Percentiles rank a stretch among this genome's conserved stretches.
These are phyloP conservation scores for Eudasyphora cyanicolor DNA, from an alignment of 2,888 invertebrate species.

Conservation along the genomic window DNA sequence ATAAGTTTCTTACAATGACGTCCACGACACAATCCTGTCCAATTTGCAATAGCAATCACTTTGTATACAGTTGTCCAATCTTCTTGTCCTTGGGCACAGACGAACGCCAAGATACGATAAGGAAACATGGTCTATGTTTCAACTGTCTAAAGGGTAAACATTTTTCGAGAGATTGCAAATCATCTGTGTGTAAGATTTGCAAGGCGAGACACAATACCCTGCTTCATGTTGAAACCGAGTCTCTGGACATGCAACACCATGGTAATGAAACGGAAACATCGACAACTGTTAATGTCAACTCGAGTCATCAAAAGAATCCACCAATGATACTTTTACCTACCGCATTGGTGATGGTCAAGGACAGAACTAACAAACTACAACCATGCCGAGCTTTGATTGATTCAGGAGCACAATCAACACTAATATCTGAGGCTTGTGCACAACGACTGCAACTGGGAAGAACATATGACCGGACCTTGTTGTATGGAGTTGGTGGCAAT, in stretches of 20 bases:
- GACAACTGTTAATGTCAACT: slow-evolving; percentile 19
- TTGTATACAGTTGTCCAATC: slow-evolving; percentile 38
- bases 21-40: slow-evolving; percentile 33
- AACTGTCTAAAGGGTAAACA: slow-evolving; percentile 45
- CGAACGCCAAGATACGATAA: slow-evolving; percentile 40
- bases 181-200: slow-evolving; percentile 34
- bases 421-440: slow-evolving; percentile 41
- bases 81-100: slow-evolving; percentile 23
- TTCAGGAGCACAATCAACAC: slow-evolving; percentile 49
- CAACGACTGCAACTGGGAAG: slow-evolving; percentile 23
- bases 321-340: slow-evolving; percentile 39
- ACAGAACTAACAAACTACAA: slow-evolving; percentile 28
- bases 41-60: slow-evolving; percentile 34
- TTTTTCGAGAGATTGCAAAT: slow-evolving; percentile 43
- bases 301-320: neutral
- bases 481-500: slow-evolving; percentile 47
- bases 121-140: too few relatives aligned
- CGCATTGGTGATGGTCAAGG: slow-evolving; percentile 33
- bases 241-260: slow-evolving; percentile 27
- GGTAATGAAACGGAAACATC: neutral
- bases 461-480: slow-evolving; percentile 9
- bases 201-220: too few relatives aligned
- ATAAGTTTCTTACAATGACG: neutral
- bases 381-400: slow-evolving; percentile 54
- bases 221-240: slow-evolving; percentile 36